Conservation (phyloP, 2,113 vertebrate species). For the Colinus virginianus region DNA sequence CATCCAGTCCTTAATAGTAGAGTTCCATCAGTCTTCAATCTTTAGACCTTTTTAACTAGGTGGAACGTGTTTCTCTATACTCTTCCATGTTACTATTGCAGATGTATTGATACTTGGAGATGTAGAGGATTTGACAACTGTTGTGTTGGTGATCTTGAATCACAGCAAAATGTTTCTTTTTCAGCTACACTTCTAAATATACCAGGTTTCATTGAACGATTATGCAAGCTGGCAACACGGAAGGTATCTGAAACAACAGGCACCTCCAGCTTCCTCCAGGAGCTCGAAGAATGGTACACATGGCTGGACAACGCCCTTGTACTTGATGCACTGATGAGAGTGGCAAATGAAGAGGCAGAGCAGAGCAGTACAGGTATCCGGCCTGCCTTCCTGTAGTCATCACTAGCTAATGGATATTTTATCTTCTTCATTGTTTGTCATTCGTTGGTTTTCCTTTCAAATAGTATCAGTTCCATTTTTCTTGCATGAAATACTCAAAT, state of each 20-base stretch:
- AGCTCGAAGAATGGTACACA: constrained; percentile 97
- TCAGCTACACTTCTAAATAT: constrained; percentile 94
- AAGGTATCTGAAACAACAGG: constrained; percentile 95
- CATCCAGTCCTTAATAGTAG: background rate
- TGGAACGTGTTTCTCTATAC: background rate
- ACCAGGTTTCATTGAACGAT: constrained; percentile 93
- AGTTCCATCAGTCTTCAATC: background rate
- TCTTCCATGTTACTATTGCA: rapidly evolving
- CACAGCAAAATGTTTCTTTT: background rate
- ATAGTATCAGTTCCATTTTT: background rate
- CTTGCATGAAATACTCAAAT: background rate
- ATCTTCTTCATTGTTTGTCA: background rate
- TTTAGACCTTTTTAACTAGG: background rate
- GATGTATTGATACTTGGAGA: background rate
- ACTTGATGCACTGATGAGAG: constrained; percentile 95
- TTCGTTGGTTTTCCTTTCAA: background rate
- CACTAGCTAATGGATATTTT: background rate
- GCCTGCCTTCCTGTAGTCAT: background rate
- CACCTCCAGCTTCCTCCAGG: constrained; percentile 92
- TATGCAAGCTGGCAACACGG: constrained; percentile 94
- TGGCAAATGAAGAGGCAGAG: constrained; percentile 94
- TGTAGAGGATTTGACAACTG: background rate
- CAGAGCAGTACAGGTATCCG: constrained; percentile 92
- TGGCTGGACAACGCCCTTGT: constrained; percentile 97
- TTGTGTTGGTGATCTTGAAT: background rate